Percentiles rank a stretch among this genome's conserved stretches.
phyloP scores from a whole-genome alignment of 2,797 vertebrate genomes.

The Ctenosaura bakeri region DNA sequence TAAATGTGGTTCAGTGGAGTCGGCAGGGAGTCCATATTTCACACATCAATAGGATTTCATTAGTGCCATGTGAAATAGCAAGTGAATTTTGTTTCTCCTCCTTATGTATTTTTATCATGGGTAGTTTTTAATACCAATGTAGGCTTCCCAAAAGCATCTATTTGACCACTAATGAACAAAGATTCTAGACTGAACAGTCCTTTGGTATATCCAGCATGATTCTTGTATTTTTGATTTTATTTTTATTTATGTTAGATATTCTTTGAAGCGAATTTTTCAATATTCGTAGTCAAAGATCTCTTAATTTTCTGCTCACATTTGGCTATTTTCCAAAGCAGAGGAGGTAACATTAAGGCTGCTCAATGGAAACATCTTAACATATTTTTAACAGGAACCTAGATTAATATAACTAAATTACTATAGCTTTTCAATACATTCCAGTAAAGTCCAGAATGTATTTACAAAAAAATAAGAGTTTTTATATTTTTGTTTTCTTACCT shows the following conservation, averaged over 20 bases:
- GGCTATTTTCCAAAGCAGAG: not conserved
- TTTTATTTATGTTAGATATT: not conserved
- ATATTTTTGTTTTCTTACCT: conserved; percentile 84
- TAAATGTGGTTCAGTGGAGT: not conserved
- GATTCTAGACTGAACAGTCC: not conserved
- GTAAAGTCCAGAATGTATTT: too few relatives aligned
- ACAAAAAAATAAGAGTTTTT: not conserved
- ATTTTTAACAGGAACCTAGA: not conserved
- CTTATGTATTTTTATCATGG: not conserved
- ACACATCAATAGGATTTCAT: not conserved
- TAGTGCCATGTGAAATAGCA: not conserved
- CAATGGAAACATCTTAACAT: not conserved
- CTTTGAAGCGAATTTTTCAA: not conserved
- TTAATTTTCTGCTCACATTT: not conserved
- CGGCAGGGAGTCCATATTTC: not conserved
- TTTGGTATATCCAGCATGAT: not conserved
- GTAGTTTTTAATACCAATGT: not conserved
- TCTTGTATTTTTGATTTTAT: not conserved
- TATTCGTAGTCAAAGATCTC: not conserved
- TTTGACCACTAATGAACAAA: not conserved
- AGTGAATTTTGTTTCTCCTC: not conserved
- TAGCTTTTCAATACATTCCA: not conserved
- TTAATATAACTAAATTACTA: not conserved
- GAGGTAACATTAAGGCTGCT: not conserved
- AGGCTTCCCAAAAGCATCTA: not conserved